Evolutionary conservation across 1,140 invertebrate species (phyloP).

Genomic region (Drepana arcuata): DNA sequence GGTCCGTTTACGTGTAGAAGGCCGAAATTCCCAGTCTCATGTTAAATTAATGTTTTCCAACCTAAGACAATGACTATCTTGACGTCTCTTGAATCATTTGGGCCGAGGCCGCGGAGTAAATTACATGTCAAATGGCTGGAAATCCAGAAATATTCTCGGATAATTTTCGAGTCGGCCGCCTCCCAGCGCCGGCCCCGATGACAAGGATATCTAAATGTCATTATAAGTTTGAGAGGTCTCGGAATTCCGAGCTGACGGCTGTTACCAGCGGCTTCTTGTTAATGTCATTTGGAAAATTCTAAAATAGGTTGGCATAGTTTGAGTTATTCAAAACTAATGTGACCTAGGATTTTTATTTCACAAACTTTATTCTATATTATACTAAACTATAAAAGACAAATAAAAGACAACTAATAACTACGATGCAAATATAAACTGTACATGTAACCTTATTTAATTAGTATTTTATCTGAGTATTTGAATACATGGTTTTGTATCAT

Average conservation of each 20-base stretch:
- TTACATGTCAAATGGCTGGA: constrained; percentile 56
- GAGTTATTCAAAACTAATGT: no score
- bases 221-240: constrained; percentile 58
- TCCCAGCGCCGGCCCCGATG: constrained; percentile 20
- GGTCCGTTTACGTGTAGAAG: no score
- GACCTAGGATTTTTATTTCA: no score
- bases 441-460: no score
- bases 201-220: constrained; percentile 68
- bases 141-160: constrained; percentile 57
- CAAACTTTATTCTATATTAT: no score
- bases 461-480: no score
- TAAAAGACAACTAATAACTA: no score
- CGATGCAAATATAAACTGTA: no score
- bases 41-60: not conserved
- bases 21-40: no score
- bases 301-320: constrained; percentile 15
- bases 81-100: constrained; percentile 43
- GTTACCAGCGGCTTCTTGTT: constrained; percentile 38
- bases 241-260: constrained; percentile 37
- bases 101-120: constrained; percentile 34
- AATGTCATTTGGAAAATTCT: constrained; percentile 29
- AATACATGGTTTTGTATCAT: no score
- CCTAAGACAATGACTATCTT: constrained; percentile 45
- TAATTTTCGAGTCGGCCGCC: constrained; percentile 29
- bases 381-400: no score